Percentiles rank a stretch among this genome's conserved stretches.
These are phyloP conservation scores for Antechinus stuartii DNA, from an alignment of 2,113 vertebrate species.

Conservation along the genomic window DNA sequence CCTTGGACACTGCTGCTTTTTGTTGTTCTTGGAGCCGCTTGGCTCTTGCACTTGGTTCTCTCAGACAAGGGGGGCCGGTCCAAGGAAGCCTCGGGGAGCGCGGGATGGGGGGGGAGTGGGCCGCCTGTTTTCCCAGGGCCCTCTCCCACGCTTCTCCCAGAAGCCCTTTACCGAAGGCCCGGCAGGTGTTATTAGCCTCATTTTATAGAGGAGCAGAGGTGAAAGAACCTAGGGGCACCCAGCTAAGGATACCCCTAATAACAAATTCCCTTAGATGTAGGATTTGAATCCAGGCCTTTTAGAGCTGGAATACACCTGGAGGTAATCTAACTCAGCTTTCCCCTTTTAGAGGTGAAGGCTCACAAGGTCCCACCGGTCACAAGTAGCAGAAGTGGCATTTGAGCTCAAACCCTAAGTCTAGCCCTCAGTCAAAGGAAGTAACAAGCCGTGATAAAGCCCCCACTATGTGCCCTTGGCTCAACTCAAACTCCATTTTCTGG, in stretches of 20 bases:
- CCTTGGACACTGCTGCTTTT: neutral
- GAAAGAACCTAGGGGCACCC: neutral
- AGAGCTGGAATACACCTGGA: neutral
- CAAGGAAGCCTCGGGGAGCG: neutral
- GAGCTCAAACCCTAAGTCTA: neutral
- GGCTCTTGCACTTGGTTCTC: neutral
- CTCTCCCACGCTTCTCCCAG: too few species aligned
- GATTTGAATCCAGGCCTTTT: neutral
- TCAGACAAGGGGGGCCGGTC: neutral
- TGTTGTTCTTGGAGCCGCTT: neutral
- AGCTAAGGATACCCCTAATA: neutral
- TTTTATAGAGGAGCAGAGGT: neutral
- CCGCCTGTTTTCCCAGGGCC: neutral
- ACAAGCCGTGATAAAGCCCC: neutral
- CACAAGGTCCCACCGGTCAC: neutral
- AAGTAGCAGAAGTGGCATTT: neutral
- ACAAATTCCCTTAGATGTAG: neutral
- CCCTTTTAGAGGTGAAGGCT: neutral
- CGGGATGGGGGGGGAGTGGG: neutral
- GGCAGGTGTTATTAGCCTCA: neutral
- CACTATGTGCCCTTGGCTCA: neutral
- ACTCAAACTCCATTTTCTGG: neutral
- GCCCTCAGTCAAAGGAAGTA: neutral
- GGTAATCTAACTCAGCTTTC: neutral
- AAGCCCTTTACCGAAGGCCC: neutral